phyloP scores from a whole-genome alignment of 2,797 vertebrate species.

The Sebastes glaucus region DNA sequence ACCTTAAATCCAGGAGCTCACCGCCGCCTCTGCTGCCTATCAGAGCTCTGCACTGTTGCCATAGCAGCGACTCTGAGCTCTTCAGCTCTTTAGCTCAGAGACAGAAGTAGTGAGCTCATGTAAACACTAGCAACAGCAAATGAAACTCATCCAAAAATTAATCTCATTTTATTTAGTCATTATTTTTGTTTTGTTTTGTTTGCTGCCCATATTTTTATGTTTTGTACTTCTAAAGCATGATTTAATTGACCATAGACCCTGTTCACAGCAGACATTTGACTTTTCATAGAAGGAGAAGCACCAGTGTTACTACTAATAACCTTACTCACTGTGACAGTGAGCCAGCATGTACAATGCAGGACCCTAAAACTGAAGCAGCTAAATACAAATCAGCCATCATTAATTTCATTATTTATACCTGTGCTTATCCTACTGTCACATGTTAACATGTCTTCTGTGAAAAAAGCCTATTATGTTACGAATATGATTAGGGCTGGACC shows the following conservation, averaged over 20 bases:
- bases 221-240: background rate
- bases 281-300: too few species aligned
- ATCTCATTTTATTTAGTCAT: background rate
- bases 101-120: slow-evolving; percentile 19
- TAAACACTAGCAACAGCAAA: slow-evolving; percentile 14
- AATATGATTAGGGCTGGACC: too few species aligned
- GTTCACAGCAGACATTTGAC: background rate
- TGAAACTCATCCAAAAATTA: background rate
- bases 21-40: slow-evolving; percentile 24
- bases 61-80: slow-evolving; percentile 52
- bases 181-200: background rate
- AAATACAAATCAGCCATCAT: too few species aligned
- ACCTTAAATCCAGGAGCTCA: slow-evolving; percentile 32
- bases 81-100: slow-evolving; percentile 28
- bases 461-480: too few species aligned
- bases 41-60: slow-evolving; percentile 52
- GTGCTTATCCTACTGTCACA: too few species aligned
- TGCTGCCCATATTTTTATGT: background rate
- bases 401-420: too few species aligned
- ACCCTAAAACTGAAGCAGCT: too few species aligned
- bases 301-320: too few species aligned
- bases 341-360: too few species aligned
- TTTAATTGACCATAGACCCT: background rate
- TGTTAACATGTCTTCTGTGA: too few species aligned
- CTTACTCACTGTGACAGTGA: too few species aligned